A percentile compares a stretch with the other conserved stretches of the same genome.
Conservation (phyloP, 2,797 vertebrate genomes). For the Alauda arvensis region DNA sequence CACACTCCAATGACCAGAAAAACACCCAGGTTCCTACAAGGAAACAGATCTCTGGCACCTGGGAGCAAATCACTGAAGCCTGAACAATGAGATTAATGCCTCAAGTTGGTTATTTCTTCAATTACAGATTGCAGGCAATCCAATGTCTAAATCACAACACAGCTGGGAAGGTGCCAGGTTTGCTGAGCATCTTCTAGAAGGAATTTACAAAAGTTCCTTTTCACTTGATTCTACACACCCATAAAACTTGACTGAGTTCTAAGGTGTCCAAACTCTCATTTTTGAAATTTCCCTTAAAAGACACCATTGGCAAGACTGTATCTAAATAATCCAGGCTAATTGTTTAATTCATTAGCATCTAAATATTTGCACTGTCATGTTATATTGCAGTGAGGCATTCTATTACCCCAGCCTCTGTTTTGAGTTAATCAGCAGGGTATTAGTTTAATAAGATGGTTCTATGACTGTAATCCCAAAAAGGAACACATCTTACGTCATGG, state of each 20-base stretch:
- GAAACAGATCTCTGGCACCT: not conserved
- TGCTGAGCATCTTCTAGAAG: not conserved
- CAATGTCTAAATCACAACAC: not conserved
- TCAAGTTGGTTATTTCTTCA: not conserved
- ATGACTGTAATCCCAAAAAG: conserved; percentile 20
- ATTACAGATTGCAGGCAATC: not conserved
- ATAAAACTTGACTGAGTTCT: not conserved
- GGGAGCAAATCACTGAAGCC: not conserved
- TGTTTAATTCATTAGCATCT: not conserved
- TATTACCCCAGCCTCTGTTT: conserved; percentile 33
- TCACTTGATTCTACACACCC: not conserved
- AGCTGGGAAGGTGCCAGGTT: not conserved
- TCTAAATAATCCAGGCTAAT: not conserved
- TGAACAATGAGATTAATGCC: not conserved
- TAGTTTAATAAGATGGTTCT: conserved; percentile 16
- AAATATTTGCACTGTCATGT: not conserved
- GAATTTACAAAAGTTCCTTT: not conserved
- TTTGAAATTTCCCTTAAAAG: not conserved
- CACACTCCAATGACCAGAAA: not conserved
- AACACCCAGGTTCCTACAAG: rapidly evolving
- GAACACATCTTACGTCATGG: conserved; percentile 31
- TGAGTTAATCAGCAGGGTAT: conserved; percentile 26
- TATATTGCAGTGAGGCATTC: not conserved
- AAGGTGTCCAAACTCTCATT: not conserved
- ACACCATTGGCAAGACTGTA: not conserved